Percentiles rank a stretch among this genome's conserved stretches.
Conservation (phyloP, 2,797 vertebrate genomes). For the Iguana delicatissima region DNA sequence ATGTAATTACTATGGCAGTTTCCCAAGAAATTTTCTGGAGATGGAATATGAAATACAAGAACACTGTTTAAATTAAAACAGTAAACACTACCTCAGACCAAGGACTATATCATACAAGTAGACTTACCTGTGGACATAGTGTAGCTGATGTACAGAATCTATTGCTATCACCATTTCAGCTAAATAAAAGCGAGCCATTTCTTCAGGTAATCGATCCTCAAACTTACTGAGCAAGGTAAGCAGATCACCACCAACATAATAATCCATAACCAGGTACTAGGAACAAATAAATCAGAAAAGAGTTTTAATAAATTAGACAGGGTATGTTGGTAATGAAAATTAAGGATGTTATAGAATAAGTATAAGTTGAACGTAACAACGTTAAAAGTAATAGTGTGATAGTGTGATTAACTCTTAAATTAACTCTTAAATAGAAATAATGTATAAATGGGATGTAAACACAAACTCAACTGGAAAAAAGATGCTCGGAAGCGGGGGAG, state of each 20-base stretch:
- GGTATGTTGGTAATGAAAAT: too few relatives aligned
- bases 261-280: conserved; percentile 99
- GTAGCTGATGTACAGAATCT: conserved; percentile 97
- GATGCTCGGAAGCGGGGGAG: too few relatives aligned
- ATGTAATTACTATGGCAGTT: not conserved
- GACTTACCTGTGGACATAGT: conserved; percentile 96
- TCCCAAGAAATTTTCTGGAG: not conserved
- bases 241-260: conserved; percentile 98
- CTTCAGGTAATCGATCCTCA: conserved; percentile 96
- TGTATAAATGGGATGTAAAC: too few relatives aligned
- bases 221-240: conserved; percentile 98
- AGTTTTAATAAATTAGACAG: conserved; percentile 3
- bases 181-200: conserved; percentile 98
- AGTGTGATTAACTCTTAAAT: too few relatives aligned
- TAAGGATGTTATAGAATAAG: too few relatives aligned
- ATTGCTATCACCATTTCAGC: conserved; percentile 99
- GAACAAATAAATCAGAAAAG: not conserved
- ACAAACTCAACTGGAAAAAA: too few relatives aligned
- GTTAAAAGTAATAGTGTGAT: too few relatives aligned
- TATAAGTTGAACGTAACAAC: too few relatives aligned
- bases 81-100: not conserved
- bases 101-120: not conserved
- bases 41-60: not conserved
- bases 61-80: not conserved
- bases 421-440: too few relatives aligned